phyloP scores from a whole-genome alignment of 2,888 invertebrate genomes.

The Pyralis farinalis region DNA sequence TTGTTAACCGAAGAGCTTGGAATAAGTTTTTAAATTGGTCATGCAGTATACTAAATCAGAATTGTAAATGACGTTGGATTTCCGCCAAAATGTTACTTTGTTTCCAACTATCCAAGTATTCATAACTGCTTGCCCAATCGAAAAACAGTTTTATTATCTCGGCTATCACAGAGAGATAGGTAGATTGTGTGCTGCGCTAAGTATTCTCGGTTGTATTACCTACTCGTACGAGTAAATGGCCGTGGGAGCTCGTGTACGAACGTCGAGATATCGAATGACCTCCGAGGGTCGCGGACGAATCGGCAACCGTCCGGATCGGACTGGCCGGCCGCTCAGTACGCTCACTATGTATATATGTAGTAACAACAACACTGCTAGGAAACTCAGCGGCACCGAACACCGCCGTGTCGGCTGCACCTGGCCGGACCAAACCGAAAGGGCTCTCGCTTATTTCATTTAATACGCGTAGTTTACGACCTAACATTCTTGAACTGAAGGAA shows the following conservation, averaged over 20 bases:
- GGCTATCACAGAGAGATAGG: constrained; percentile 19
- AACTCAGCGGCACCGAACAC: too few relatives aligned
- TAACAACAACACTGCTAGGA: constrained; percentile 41
- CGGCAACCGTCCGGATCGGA: constrained; percentile 14
- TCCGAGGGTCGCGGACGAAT: constrained; percentile 34
- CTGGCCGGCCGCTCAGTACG: constrained; percentile 22
- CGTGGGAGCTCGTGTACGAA: constrained; percentile 45
- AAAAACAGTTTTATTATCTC: constrained; percentile 41
- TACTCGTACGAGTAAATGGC: too few relatives aligned
- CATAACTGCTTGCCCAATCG: constrained; percentile 50
- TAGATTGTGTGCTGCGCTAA: constrained; percentile 23
- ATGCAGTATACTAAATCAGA: constrained; percentile 60
- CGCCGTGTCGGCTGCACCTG: too few relatives aligned
- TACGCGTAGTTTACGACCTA: too few relatives aligned
- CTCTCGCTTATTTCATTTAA: too few relatives aligned
- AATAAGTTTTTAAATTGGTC: constrained; percentile 53
- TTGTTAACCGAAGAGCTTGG: constrained; percentile 30
- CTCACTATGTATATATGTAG: constrained; percentile 27
- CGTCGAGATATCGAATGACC: constrained; percentile 57
- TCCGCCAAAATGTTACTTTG: constrained; percentile 65
- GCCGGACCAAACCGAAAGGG: too few relatives aligned
- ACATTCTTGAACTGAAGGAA: too few relatives aligned
- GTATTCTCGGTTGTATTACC: constrained; percentile 21
- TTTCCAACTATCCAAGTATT: constrained; percentile 52
- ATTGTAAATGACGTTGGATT: constrained; percentile 68